Percentiles rank a stretch among this genome's conserved stretches.
Evolutionary conservation across 2,113 vertebrate genomes (phyloP).

Genomic region (Clupea harengus): DNA sequence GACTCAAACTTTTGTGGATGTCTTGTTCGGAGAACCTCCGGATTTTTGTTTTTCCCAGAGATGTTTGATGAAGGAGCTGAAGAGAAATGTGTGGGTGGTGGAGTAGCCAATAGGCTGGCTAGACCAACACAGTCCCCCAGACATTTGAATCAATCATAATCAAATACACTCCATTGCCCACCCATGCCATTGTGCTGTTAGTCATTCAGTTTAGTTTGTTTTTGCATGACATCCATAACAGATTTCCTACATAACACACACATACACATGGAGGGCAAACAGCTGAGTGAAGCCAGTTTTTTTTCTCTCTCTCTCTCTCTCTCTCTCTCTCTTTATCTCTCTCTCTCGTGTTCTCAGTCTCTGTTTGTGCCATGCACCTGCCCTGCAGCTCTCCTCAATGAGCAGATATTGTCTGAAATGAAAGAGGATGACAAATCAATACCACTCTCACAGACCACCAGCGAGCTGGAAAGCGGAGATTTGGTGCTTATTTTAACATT

Average conservation of each 20-base stretch:
- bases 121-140: too few relatives aligned
- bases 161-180: too few relatives aligned
- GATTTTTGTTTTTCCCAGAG: neutral
- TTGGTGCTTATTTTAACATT: slow-evolving; percentile 55
- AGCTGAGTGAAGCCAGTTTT: neutral
- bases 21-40: neutral
- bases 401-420: slow-evolving; percentile 53
- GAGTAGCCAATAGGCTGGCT: too few relatives aligned
- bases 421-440: slow-evolving; percentile 56
- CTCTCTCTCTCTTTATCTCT: too few relatives aligned
- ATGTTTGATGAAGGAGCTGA: neutral
- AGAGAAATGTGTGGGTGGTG: neutral
- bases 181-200: neutral
- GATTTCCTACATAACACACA: neutral
- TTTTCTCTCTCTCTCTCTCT: neutral
- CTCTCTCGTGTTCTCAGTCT: neutral
- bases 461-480: slow-evolving; percentile 46
- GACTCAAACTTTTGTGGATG: neutral
- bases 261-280: neutral
- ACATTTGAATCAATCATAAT: too few relatives aligned
- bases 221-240: neutral
- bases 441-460: slow-evolving; percentile 39
- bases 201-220: neutral
- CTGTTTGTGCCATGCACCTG: neutral
- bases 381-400: slow-evolving; percentile 34